Conservation (phyloP, 2,797 vertebrate genomes). For the Danio aesculapii region DNA sequence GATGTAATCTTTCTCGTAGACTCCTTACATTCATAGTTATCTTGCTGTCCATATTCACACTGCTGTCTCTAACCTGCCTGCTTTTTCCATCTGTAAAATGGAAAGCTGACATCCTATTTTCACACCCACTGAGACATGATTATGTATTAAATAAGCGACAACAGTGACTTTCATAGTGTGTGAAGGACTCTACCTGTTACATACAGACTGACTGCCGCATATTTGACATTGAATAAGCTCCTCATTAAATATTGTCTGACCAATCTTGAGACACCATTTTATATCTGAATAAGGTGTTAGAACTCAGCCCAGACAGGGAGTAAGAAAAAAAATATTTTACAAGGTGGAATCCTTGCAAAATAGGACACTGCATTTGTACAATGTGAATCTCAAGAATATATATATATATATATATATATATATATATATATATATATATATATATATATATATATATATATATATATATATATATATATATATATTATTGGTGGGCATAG, state of each 20-base stretch:
- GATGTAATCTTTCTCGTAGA: slow-evolving; percentile 74
- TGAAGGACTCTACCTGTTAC: slow-evolving; percentile 68
- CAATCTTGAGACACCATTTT: slow-evolving; percentile 74
- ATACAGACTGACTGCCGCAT: slow-evolving; percentile 69
- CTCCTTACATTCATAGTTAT: slow-evolving; percentile 75
- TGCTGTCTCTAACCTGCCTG: slow-evolving; percentile 75
- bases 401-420: too few relatives aligned
- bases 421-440: too few relatives aligned
- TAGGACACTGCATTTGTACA: too few relatives aligned
- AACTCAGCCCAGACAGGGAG: slow-evolving; percentile 31
- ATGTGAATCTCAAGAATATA: too few relatives aligned
- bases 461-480: too few relatives aligned
- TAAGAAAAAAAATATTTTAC: slow-evolving; percentile 67
- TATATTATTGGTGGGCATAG: too few relatives aligned
- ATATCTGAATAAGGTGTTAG: slow-evolving; percentile 69
- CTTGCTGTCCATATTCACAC: slow-evolving; percentile 76
- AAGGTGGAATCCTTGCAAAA: too few relatives aligned
- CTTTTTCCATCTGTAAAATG: slow-evolving; percentile 78
- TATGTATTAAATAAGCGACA: slow-evolving; percentile 70
- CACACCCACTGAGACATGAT: slow-evolving; percentile 68
- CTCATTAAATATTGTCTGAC: slow-evolving; percentile 68
- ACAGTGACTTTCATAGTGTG: slow-evolving; percentile 72
- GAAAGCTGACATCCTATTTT: slow-evolving; percentile 75
- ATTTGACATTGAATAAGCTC: slow-evolving; percentile 74
- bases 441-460: too few relatives aligned